Conservation (phyloP, 53 echinoderm and acorn worm genomes). For the Holothuria leucospilota region DNA sequence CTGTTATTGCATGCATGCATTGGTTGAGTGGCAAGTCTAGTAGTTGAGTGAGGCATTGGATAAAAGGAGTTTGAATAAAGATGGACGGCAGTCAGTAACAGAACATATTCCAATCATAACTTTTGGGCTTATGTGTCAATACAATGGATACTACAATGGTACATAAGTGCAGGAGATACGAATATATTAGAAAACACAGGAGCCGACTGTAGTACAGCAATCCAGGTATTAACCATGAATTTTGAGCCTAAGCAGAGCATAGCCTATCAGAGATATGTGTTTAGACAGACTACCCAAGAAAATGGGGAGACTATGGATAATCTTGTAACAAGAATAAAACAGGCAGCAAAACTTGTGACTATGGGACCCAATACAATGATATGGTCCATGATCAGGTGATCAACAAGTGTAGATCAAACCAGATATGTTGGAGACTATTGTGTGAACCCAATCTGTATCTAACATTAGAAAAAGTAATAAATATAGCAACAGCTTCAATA, state of each 20-base stretch:
- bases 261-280: slow-evolving; percentile 43
- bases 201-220: slow-evolving; percentile 7
- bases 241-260: slow-evolving; percentile 45
- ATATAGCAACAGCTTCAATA: too few relatives aligned
- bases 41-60: too few relatives aligned
- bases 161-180: slow-evolving; percentile 44
- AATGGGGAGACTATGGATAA: slow-evolving; percentile 31
- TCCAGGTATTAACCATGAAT: slow-evolving; percentile 18
- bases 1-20: too few relatives aligned
- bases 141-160: background rate
- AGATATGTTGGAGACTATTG: slow-evolving; percentile 50
- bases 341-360: slow-evolving; percentile 35
- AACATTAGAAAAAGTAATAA: too few relatives aligned
- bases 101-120: too few relatives aligned
- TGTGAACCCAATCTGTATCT: background rate
- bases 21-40: too few relatives aligned
- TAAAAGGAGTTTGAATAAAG: too few relatives aligned
- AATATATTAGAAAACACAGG: background rate
- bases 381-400: slow-evolving; percentile 63
- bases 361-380: slow-evolving; percentile 26
- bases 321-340: slow-evolving; percentile 26
- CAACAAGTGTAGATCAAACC: slow-evolving; percentile 60
- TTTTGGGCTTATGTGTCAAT: too few relatives aligned
- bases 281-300: slow-evolving; percentile 33
- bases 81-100: too few relatives aligned